These are phyloP conservation scores for Blennius ocellaris DNA, from an alignment of 2,113 vertebrate genomes.

Conservation along the genomic window DNA sequence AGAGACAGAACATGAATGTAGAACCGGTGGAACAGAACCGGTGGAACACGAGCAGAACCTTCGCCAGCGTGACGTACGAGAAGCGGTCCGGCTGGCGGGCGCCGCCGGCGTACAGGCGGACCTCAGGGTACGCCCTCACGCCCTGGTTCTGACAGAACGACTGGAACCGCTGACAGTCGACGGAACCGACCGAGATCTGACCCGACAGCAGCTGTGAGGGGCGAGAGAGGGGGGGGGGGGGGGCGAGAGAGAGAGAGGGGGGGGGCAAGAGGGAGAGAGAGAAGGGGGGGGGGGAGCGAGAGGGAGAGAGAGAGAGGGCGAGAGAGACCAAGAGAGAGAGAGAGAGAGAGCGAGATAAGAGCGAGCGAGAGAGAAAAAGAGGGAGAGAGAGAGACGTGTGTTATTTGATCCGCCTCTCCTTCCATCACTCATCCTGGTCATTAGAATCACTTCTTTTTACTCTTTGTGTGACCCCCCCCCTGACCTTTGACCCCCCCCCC, in stretches of 20 bases:
- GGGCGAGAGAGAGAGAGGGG: not conserved
- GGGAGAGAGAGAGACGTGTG: no score
- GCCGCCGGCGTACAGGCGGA: conserved; percentile 89
- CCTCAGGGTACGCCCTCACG: conserved; percentile 92
- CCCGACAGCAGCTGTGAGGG: conserved; percentile 73
- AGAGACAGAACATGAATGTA: conserved; percentile 38
- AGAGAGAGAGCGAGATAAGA: no score
- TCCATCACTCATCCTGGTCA: no score
- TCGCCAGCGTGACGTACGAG: conserved; percentile 82
- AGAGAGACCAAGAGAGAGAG: no score
- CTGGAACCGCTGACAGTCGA: conserved; percentile 94
- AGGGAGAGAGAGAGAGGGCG: no score
- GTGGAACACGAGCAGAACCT: not conserved
- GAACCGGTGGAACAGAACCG: not conserved
- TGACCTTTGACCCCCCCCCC: no score
- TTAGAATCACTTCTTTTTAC: no score
- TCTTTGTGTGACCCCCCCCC: no score
- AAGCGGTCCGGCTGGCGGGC: conserved; percentile 80
- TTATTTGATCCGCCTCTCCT: no score
- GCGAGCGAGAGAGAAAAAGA: no score
- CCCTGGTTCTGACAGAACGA: conserved; percentile 90
- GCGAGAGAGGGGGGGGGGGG: not conserved
- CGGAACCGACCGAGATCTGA: conserved; percentile 89
- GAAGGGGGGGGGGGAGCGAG: no score
- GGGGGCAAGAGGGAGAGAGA: no score